A percentile compares a stretch with the other conserved stretches of the same genome.
Conservation (phyloP, 2,113 vertebrate species). For the Neodontobutis hainanensis region DNA sequence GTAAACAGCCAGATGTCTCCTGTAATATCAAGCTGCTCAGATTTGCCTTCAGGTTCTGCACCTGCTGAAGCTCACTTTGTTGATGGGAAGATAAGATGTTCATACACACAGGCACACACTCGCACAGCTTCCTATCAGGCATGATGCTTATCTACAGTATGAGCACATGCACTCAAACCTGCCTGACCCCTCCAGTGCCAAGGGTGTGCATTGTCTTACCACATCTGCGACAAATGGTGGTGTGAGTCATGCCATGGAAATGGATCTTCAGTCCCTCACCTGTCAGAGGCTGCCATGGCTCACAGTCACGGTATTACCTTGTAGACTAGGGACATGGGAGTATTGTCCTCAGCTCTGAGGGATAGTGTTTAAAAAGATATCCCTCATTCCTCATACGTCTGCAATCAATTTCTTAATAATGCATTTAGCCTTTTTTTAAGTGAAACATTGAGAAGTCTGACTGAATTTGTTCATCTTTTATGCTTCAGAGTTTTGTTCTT, state of each 20-base stretch:
- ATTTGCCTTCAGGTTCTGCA: constrained; percentile 68
- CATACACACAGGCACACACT: constrained; percentile 12
- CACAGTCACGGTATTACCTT: constrained; percentile 55
- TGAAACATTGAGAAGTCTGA: constrained; percentile 1
- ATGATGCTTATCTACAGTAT: constrained; percentile 41
- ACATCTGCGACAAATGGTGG: constrained; percentile 64
- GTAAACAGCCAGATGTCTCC: constrained; percentile 65
- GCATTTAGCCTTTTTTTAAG: constrained; percentile 5
- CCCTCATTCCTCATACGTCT: background rate
- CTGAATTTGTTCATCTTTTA: constrained; percentile 2
- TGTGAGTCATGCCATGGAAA: constrained; percentile 64
- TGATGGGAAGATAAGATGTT: constrained; percentile 33
- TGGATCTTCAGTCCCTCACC: constrained; percentile 67
- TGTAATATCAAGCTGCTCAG: constrained; percentile 64
- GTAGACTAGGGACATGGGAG: constrained; percentile 55
- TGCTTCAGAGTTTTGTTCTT: constrained; percentile 7
- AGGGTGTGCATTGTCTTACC: constrained; percentile 60
- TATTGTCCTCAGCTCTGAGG: constrained; percentile 46
- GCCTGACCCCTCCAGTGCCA: constrained; percentile 33
- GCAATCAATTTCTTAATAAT: constrained; percentile 17
- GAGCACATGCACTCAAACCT: constrained; percentile 20
- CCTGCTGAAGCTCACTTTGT: constrained; percentile 63
- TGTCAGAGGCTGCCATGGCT: constrained; percentile 48
- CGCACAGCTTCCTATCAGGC: constrained; percentile 30
- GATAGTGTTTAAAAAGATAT: constrained; percentile 46